These are phyloP conservation scores for Pseudomugil gertrudae DNA, from an alignment of 2,797 vertebrate genomes.

Conservation along the genomic window DNA sequence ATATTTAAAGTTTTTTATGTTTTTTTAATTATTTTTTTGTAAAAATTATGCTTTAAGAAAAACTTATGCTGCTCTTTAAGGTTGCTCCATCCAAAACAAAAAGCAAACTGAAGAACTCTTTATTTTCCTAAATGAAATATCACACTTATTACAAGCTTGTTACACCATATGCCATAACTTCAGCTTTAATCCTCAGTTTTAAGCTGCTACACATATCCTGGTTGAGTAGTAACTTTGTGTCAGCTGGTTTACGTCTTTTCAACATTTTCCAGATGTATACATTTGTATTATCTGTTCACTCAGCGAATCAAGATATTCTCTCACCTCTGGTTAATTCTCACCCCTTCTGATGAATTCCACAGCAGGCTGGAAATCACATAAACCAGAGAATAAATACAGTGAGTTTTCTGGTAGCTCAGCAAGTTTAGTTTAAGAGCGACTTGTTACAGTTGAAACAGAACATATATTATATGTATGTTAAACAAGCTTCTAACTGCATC, in stretches of 20 bases:
- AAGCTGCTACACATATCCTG: neutral
- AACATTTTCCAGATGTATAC: conserved; percentile 28
- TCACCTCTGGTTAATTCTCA: conserved; percentile 75
- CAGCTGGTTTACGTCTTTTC: conserved; percentile 19
- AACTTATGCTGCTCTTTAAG: no score
- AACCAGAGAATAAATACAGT: conserved; percentile 50
- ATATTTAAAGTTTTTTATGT: no score
- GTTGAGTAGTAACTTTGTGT: neutral
- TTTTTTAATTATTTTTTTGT: no score
- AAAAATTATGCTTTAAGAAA: no score
- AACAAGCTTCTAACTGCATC: neutral
- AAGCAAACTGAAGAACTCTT: no score
- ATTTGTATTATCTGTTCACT: conserved; percentile 53
- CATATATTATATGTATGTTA: conserved; percentile 1
- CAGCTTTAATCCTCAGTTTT: no score
- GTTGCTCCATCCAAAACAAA: no score
- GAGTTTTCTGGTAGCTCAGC: conserved; percentile 57
- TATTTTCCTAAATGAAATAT: no score
- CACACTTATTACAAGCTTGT: no score
- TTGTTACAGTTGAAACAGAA: conserved; percentile 8
- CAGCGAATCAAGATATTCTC: conserved; percentile 61
- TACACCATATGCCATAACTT: no score
- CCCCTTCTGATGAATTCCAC: conserved; percentile 65
- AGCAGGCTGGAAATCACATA: conserved; percentile 48
- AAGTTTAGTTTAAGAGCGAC: conserved; percentile 18